phyloP scores from a whole-genome alignment of 2,888 invertebrate genomes.

The Phrixothrix hirtus region DNA sequence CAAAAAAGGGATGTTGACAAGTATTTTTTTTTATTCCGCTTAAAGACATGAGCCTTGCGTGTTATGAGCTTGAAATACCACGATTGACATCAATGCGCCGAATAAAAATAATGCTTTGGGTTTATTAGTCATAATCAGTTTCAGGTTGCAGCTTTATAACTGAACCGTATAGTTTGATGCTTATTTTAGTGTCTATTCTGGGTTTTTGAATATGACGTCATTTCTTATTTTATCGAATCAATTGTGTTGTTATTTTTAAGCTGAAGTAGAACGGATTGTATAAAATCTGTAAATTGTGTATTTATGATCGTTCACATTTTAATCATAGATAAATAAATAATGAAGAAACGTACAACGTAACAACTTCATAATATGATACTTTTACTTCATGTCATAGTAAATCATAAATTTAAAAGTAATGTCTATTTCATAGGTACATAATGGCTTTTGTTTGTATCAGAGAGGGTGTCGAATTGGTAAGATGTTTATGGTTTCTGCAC shows the following conservation, averaged over 20 bases:
- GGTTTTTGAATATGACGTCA: no score
- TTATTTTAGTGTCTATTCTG: no score
- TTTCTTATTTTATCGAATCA: no score
- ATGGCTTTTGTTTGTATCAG: slow-evolving; percentile 15
- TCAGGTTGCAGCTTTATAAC: neutral
- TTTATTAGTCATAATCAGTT: slow-evolving; percentile 25
- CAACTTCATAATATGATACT: no score
- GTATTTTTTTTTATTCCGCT: slow-evolving; percentile 14
- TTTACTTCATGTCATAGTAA: no score
- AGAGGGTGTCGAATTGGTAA: slow-evolving; percentile 29
- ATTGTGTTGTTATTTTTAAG: no score
- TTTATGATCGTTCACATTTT: no score
- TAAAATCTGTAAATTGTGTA: no score
- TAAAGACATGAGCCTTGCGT: slow-evolving; percentile 25
- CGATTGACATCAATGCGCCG: slow-evolving; percentile 15
- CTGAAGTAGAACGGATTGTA: no score
- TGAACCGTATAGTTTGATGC: no score
- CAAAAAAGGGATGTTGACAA: slow-evolving; percentile 30
- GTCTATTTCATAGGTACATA: slow-evolving; percentile 5
- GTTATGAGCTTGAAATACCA: slow-evolving; percentile 17
- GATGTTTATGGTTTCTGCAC: slow-evolving; percentile 39
- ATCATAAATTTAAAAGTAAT: neutral
- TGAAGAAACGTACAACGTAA: no score
- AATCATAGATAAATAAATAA: no score
- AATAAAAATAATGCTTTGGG: slow-evolving; percentile 23